Percentiles rank a stretch among this genome's conserved stretches.
phyloP scores from a whole-genome alignment of 1,140 invertebrate species.

The Apis cerana region DNA sequence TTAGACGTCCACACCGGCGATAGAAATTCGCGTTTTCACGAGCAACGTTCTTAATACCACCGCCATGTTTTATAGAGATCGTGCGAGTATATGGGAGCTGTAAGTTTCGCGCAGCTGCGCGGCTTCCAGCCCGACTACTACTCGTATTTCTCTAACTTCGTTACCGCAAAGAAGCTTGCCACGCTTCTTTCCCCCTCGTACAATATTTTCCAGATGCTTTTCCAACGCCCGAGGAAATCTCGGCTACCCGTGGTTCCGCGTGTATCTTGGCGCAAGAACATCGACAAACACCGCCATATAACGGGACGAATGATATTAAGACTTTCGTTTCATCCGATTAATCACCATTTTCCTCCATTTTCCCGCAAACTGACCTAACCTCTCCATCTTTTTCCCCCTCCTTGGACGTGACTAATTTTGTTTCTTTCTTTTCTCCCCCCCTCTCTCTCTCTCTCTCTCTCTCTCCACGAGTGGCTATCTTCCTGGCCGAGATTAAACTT shows the following conservation, averaged over 20 bases:
- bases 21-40: constrained; percentile 16
- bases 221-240: constrained; percentile 23
- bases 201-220: constrained; percentile 35
- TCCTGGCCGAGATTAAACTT: neutral
- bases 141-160: constrained; percentile 43
- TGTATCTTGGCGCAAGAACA: neutral
- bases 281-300: neutral
- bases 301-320: neutral
- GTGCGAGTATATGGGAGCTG: constrained; percentile 6
- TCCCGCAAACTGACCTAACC: neutral
- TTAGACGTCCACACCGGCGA: neutral
- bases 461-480: too few species aligned
- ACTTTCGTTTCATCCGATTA: neutral
- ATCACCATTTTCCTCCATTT: too few species aligned
- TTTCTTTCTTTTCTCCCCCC: neutral
- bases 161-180: constrained; percentile 36
- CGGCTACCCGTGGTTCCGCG: neutral
- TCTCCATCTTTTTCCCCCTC: too few species aligned
- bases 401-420: neutral
- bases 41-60: constrained; percentile 27
- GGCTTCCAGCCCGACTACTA: constrained; percentile 1
- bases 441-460: neutral
- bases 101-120: constrained; percentile 21
- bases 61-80: constrained; percentile 18
- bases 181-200: constrained; percentile 16